Evolutionary conservation across 35 echinoderm and acorn worm genomes (phyloP).

Genomic region (Diadema setosum): DNA sequence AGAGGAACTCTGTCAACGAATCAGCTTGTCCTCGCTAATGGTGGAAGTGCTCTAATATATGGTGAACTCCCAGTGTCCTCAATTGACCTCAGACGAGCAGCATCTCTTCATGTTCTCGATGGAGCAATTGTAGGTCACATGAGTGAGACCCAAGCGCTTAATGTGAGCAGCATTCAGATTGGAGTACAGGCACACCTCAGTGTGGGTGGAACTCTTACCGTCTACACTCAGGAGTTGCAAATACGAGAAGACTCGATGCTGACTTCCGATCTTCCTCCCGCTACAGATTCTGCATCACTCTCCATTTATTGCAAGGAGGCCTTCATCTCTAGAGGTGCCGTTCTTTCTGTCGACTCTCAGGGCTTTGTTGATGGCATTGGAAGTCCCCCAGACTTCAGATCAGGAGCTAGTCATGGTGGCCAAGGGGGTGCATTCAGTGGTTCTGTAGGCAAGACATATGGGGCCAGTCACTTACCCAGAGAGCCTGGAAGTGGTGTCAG

Average conservation of each 20-base stretch:
- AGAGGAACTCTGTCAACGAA: slow-evolving; percentile 27
- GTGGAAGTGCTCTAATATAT: not conserved
- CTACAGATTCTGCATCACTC: not conserved
- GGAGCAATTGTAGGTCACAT: not conserved
- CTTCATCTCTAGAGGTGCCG: slow-evolving; percentile 30
- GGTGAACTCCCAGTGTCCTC: not conserved
- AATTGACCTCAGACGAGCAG: not conserved
- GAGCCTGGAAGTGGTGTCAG: slow-evolving; percentile 55
- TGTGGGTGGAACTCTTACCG: not conserved
- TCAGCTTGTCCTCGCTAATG: not conserved
- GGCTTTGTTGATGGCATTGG: slow-evolving; percentile 54
- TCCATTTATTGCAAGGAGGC: not conserved
- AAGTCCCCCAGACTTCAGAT: not conserved
- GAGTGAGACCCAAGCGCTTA: not conserved
- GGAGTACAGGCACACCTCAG: not conserved
- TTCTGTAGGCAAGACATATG: slow-evolving; percentile 7
- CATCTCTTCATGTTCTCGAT: not conserved
- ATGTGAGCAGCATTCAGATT: slow-evolving; percentile 8
- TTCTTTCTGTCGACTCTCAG: slow-evolving; percentile 41
- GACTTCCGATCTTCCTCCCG: not conserved
- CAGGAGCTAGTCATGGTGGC: slow-evolving; percentile 81
- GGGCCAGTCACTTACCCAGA: slow-evolving; percentile 12
- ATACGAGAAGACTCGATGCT: too few species aligned
- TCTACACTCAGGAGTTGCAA: not conserved
- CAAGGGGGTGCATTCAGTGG: slow-evolving; percentile 35